Evolutionary conservation across 2,113 vertebrate genomes (phyloP).

Genomic region (Ceyx cyanopectus): DNA sequence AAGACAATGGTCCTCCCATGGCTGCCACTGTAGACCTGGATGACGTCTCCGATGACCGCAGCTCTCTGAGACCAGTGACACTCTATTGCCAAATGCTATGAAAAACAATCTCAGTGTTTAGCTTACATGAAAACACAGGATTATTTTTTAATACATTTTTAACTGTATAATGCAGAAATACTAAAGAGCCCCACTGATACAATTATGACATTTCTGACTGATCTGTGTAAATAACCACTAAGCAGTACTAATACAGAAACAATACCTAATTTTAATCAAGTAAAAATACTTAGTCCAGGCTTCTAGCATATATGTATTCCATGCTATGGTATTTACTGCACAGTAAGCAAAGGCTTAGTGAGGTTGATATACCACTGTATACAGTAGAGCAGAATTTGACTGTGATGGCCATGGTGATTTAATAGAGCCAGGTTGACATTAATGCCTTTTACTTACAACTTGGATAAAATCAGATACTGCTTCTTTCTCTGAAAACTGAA

Average conservation of each 20-base stretch:
- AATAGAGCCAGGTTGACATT: neutral
- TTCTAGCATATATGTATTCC: neutral
- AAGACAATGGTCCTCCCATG: constrained; percentile 92
- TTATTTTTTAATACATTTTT: neutral
- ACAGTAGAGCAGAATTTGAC: neutral
- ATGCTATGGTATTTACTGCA: neutral
- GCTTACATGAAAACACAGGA: neutral
- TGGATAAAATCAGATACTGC: neutral
- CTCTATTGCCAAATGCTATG: constrained; percentile 91
- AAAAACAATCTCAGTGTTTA: neutral
- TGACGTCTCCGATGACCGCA: constrained; percentile 90
- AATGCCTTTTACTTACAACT: neutral
- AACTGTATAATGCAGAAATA: neutral
- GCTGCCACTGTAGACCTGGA: constrained; percentile 94
- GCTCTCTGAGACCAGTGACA: constrained; percentile 95
- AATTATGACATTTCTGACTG: neutral
- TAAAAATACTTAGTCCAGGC: neutral
- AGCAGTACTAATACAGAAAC: neutral
- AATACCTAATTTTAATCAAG: neutral
- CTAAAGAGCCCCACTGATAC: neutral
- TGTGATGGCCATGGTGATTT: neutral
- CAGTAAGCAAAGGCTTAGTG: neutral
- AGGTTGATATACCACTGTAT: neutral
- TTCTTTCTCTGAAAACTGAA: neutral
- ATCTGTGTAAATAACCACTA: neutral